Base-by-base conservation (phyloP, 2,888 invertebrate genomes). In the Lordiphosa andalusiaca region DNA sequence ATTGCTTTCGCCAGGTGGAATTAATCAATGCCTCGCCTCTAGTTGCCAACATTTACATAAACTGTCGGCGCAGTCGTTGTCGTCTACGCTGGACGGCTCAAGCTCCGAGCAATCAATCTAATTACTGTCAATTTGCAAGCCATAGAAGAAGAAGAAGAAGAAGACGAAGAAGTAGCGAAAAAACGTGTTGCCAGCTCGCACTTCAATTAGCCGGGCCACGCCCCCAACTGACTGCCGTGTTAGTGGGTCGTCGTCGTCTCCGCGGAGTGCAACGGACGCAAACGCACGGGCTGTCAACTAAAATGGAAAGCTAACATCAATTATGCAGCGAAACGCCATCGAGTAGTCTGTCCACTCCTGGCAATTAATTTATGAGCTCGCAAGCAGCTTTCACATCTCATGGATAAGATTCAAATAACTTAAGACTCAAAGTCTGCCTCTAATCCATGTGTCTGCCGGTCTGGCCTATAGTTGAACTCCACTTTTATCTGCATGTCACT, bases 221-320 rank as follows among this genome's bases (percentile, higher is more conserved):
- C 59, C 64, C 53, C 48, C 2, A 33, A 39, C 36, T 10, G n/a
- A 36, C 12, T 33, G 50, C 37, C 40, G 23, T 3, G 56, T 13
- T 37, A 36, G 44, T 44, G 44, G 44, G 44, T 44, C 25, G 25
- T 25, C 25, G 25, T 7, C 25, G 30, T 30, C 30, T 30, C 30
- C 36, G 44, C n/a, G 36, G 42, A 76, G 78, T 70, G 83, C 71
- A 78, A 74, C 52, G 75, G 62, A 71, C 83, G 64, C 56, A 53
- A 62, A 71, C 83, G 64, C 56, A 53, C 19, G 41, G 52, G 64
- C 81, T 68, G 84, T 69, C 84, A 73, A 64, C 84, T 71, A 84
- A 80, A 85, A 85, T 85, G 80, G 84, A 80, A 80, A 80, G 80
- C 80, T 67, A 73, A 65, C 84, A 80, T 81, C 86, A 82, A 80